These are phyloP conservation scores for Gobio gobio DNA, from an alignment of 2,113 vertebrate genomes.

Conservation along the genomic window DNA sequence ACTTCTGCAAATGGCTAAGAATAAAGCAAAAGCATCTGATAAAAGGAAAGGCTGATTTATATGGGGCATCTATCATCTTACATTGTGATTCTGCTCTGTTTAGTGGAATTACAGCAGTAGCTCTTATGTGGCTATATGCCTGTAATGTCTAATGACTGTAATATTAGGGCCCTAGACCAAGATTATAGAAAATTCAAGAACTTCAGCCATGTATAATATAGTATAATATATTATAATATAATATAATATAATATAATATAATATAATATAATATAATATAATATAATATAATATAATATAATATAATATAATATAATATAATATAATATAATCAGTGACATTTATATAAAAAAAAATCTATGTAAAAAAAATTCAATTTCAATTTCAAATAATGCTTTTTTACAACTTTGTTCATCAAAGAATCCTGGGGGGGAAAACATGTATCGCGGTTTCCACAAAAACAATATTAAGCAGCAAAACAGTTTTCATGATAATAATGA, in stretches of 20 bases:
- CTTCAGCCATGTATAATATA: neutral
- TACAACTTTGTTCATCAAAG: too few relatives aligned
- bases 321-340: too few relatives aligned
- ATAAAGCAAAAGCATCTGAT: slow-evolving; percentile 13
- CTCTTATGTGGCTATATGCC: neutral
- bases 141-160: neutral
- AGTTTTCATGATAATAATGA: too few relatives aligned
- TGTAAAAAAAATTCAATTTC: too few relatives aligned
- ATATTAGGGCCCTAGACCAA: neutral
- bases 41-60: slow-evolving; percentile 16
- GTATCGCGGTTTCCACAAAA: too few relatives aligned
- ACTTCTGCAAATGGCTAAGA: neutral
- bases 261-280: neutral
- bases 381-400: too few relatives aligned
- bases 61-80: neutral
- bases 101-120: neutral
- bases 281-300: neutral
- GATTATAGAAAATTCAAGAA: neutral
- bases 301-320: neutral
- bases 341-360: too few relatives aligned
- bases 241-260: neutral
- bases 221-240: neutral
- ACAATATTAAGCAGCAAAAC: too few relatives aligned
- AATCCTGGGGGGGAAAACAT: too few relatives aligned
- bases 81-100: neutral